Base-by-base conservation (phyloP, 2,888 invertebrate species). In the Drosophila kanekoi region DNA sequence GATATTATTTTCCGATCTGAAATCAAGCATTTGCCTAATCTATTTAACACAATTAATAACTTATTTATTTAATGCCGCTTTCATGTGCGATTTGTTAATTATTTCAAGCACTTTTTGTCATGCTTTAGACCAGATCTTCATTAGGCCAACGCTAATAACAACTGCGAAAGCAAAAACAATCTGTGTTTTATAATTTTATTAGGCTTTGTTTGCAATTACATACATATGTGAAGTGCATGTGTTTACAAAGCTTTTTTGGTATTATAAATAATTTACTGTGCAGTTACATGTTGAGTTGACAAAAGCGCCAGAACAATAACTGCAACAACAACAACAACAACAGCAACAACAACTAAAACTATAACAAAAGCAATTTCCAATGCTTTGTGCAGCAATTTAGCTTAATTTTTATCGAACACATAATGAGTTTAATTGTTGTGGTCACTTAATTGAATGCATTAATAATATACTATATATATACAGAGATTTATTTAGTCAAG, bases 391-490 rank as follows among this genome's bases (percentile, higher is more conserved):
- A 40, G 23, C 0, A 5, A 72, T 76, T 81, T 67, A 45, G 61
- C 51, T 43, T 63, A 53, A 63, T 74, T 71, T 63, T 63, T 59
- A 60, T 65, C 49, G 53, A 63, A 33, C 38, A 68, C 77, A 78
- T 83, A 83, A 86, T 77, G 81, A 71, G 79, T 86, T 84, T 84
- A 81, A 84, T 81, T 83, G 84, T 72, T 77, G 48, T 65, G 49
- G 66, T 37, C 67, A 72, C 68, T 79, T 81, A 84, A 83, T 87
- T 87, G 81, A 84, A 81, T 81, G 64, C 79, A 83, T 79, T 81
- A 79, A 87, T 79, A 75, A 72, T 63, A 49, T 43, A 32, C 48
- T 4, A 14, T n/a, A 28, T 23, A 18, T 44, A 43, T 33, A 48
- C 18, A 56, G 47, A 61, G 66, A 74, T 63, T 63, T 64, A 71